Base-by-base conservation (phyloP, 2,113 vertebrate species). In the Corythoichthys intestinalis region DNA sequence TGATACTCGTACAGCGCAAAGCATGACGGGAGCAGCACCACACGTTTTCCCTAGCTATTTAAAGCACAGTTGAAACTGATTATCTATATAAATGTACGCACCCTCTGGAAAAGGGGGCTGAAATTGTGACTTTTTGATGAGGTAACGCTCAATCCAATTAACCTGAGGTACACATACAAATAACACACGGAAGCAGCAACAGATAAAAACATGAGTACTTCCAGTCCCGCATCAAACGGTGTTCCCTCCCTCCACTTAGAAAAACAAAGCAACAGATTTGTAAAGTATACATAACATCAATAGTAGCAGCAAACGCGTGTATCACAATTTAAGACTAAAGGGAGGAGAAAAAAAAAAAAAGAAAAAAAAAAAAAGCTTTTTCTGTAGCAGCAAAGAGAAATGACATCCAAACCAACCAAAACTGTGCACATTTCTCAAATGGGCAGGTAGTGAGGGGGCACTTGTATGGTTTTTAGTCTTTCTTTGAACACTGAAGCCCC, bases 271-370 rank as follows among this genome's bases (percentile, higher is more conserved):
- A 83, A 77, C 73, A 72, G 75, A 87, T 78, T 70, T 64, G 73
- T 82, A 86, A 84, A 74, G 83, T 83, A 76, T 73, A 94, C 92
- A 94, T 94, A 63, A 47, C 7, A 28, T 37, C 46, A 90, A 93
- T 96, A 93, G 94, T 96, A 98, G 96, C 96, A 98, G 96, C 96
- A 98, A 94, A 97, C 94, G 92, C 84, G 94, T 94, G 93, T 95
- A 96, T 94, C 93, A 95, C 93, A 95, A 93, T 93, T 94, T 92
- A 94, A 94, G 93, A 93, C 92, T 91, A 28, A 28, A 28, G 80
- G 74, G 58, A 63, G 79, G 79, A 89, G 77, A 79, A 80, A 88
- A 82, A 86, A 75, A 73, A 80, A 76, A 68, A 78, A 76, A 75
- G 82, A 80, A 82, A 66, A 78, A 78, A 86, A 78, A 77, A 75